Percentiles rank a stretch among this genome's conserved stretches.
Conservation (phyloP, 1,140 invertebrate species). For the Leptinotarsa texana region DNA sequence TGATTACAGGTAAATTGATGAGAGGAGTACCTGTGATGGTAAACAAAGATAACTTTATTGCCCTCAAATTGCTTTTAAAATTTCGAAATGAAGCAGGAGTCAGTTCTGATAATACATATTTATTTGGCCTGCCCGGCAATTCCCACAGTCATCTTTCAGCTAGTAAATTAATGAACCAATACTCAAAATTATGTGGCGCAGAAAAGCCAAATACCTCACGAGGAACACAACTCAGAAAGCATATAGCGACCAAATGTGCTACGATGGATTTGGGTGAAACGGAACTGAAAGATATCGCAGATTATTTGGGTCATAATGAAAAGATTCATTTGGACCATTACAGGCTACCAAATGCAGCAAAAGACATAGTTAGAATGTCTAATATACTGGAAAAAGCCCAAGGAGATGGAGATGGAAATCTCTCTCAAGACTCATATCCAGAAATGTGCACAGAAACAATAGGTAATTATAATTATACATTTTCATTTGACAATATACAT, state of each 20-base stretch:
- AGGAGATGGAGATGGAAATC: not conserved
- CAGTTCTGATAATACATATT: not conserved
- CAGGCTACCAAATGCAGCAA: not conserved
- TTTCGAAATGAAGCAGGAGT: not conserved
- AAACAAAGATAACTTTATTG: too few relatives aligned
- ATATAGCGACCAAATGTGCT: constrained; percentile 10
- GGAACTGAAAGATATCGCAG: constrained; percentile 11
- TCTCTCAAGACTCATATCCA: too few relatives aligned
- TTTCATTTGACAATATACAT: too few relatives aligned
- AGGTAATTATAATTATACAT: too few relatives aligned
- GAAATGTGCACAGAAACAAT: too few relatives aligned
- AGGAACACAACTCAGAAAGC: constrained; percentile 11
- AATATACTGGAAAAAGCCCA: constrained; percentile 15
- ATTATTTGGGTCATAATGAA: constrained; percentile 7
- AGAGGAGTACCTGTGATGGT: constrained; percentile 12
- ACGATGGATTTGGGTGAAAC: not conserved
- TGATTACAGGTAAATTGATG: constrained; percentile 16
- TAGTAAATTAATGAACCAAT: not conserved
- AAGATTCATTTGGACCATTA: constrained; percentile 8
- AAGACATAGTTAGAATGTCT: constrained; percentile 18
- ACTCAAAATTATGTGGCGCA: not conserved
- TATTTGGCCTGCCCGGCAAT: constrained; percentile 13
- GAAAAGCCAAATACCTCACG: not conserved
- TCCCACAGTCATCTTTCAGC: not conserved
- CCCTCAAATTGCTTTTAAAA: not conserved